phyloP scores from a whole-genome alignment of 2,797 vertebrate species.

The Choloepus didactylus region DNA sequence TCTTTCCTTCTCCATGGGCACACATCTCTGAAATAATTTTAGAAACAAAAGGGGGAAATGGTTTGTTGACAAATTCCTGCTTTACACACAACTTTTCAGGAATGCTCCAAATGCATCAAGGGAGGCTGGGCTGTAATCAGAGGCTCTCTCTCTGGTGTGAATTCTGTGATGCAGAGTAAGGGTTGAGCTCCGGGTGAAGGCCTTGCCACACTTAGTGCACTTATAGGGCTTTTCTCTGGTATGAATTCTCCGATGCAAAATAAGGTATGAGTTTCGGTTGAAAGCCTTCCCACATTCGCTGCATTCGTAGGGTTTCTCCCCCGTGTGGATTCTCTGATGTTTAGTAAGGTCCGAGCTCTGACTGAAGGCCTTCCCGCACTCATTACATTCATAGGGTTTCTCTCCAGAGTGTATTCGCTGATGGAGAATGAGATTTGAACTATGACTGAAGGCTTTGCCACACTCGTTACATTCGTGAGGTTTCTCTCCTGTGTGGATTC shows the following conservation, averaged over 20 bases:
- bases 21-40: constrained; percentile 69
- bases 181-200: constrained; percentile 84
- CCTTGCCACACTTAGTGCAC: constrained; percentile 86
- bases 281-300: constrained; percentile 85
- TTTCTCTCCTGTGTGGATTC: constrained; percentile 86
- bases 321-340: constrained; percentile 84
- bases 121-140: constrained; percentile 81
- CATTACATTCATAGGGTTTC: constrained; percentile 85
- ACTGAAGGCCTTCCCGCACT: constrained; percentile 86
- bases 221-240: constrained; percentile 86
- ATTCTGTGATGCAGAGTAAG: constrained; percentile 85
- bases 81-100: constrained; percentile 83
- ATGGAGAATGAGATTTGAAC: constrained; percentile 85
- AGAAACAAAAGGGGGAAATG: constrained; percentile 68
- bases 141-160: constrained; percentile 82
- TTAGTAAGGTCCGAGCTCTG: constrained; percentile 86
- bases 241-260: constrained; percentile 85
- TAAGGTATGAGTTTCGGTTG: constrained; percentile 86
- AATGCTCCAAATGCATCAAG: constrained; percentile 83
- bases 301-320: constrained; percentile 86
- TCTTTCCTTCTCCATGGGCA: constrained; percentile 49
- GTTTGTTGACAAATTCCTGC: constrained; percentile 40
- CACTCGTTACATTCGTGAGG: constrained; percentile 85
- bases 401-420: constrained; percentile 86
- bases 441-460: constrained; percentile 86